These are phyloP conservation scores for Dolichomitus sp. DNA, from an alignment of 2,888 invertebrate genomes.

Conservation along the genomic window DNA sequence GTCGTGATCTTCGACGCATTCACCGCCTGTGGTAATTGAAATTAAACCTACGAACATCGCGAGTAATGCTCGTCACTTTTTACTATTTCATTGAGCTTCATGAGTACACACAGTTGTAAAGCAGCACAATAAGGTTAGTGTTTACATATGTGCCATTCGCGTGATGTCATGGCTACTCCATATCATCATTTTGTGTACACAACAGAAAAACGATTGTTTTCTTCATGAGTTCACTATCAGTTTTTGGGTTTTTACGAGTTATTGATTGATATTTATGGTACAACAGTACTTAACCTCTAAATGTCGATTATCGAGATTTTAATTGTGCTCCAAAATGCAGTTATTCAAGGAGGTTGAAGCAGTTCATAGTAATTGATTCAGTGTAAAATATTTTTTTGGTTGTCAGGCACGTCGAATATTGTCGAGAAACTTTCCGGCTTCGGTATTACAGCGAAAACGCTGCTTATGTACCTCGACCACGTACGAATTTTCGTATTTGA, in stretches of 20 bases:
- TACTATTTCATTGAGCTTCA: conserved; percentile 15
- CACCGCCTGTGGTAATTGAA: background rate
- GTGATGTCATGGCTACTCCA: background rate
- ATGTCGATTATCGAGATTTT: background rate
- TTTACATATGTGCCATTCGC: conserved; percentile 30
- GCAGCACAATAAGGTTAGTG: conserved; percentile 53
- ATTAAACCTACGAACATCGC: background rate
- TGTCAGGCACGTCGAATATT: background rate
- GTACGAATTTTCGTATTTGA: conserved; percentile 84
- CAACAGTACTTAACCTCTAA: background rate
- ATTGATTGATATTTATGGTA: background rate
- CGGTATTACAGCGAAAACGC: conserved; percentile 41
- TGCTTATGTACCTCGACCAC: conserved; percentile 77
- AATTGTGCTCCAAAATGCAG: background rate
- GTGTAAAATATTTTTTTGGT: background rate
- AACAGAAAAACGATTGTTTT: background rate
- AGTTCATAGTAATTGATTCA: too few relatives aligned
- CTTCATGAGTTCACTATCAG: background rate
- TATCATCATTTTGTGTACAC: background rate
- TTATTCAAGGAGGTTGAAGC: background rate
- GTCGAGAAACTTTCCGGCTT: conserved; percentile 28
- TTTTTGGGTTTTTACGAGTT: background rate
- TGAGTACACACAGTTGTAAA: conserved; percentile 8
- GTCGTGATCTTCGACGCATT: background rate
- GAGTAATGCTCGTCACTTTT: background rate